These are phyloP conservation scores for Stegostoma tigrinum DNA, from an alignment of 2,113 vertebrate species.

Conservation along the genomic window DNA sequence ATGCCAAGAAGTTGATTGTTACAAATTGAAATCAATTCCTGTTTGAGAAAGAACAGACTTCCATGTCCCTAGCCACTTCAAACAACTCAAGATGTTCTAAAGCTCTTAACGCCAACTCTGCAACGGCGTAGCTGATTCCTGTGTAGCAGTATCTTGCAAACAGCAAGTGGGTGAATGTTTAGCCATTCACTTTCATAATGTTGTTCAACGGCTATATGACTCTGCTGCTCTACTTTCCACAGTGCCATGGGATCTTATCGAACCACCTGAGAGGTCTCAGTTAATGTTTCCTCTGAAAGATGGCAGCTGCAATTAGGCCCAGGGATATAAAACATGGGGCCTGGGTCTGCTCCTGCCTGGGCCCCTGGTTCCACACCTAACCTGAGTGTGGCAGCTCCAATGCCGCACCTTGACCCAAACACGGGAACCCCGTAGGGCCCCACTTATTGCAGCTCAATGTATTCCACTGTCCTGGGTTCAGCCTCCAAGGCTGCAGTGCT, in stretches of 20 bases:
- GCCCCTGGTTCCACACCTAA: too few relatives aligned
- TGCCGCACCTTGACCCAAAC: too few relatives aligned
- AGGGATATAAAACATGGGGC: too few relatives aligned
- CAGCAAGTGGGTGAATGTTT: not conserved
- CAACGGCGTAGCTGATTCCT: not conserved
- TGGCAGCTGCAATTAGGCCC: not conserved
- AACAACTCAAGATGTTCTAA: not conserved
- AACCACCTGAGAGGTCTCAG: not conserved
- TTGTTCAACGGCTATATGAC: not conserved
- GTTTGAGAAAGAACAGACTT: not conserved
- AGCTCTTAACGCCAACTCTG: not conserved
- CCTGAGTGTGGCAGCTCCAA: too few relatives aligned
- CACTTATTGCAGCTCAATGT: too few relatives aligned
- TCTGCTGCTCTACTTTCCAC: not conserved
- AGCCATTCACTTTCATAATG: not conserved
- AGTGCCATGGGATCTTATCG: not conserved
- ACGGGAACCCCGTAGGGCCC: too few relatives aligned
- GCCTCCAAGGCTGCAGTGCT: not conserved
- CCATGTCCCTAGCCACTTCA: too few relatives aligned
- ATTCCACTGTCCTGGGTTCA: too few relatives aligned
- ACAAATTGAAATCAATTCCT: not conserved
- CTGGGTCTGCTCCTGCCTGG: too few relatives aligned
- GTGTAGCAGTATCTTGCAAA: not conserved
- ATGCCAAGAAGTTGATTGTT: not conserved
- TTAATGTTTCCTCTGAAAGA: not conserved